Conservation (phyloP, 2,113 vertebrate species). For the Syngnathus floridae region DNA sequence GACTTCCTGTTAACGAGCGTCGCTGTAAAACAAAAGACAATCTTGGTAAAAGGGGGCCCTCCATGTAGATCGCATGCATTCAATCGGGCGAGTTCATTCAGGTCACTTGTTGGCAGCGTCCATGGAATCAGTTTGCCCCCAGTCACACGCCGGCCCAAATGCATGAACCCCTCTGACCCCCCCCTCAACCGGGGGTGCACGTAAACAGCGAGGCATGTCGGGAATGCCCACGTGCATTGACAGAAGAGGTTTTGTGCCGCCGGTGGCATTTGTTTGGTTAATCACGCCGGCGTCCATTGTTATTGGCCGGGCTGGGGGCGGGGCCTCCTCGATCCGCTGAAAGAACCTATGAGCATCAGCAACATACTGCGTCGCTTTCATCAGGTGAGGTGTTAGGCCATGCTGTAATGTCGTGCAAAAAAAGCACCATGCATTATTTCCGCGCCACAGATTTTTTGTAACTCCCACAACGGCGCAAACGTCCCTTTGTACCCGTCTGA, state of each 20-base stretch:
- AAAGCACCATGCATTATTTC: too few species aligned
- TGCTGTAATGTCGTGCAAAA: too few species aligned
- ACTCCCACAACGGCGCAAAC: too few species aligned
- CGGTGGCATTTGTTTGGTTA: constrained; percentile 61
- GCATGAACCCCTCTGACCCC: constrained; percentile 44
- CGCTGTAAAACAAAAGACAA: neutral
- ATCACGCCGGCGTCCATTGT: constrained; percentile 56
- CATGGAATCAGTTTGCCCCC: constrained; percentile 31
- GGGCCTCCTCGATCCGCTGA: constrained; percentile 40
- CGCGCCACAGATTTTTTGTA: too few species aligned
- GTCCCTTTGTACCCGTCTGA: too few species aligned
- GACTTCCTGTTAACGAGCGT: neutral
- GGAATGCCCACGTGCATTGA: constrained; percentile 61
- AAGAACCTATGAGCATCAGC: constrained; percentile 67
- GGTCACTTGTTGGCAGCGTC: constrained; percentile 23
- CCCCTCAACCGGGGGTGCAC: constrained; percentile 5
- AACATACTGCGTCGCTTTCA: constrained; percentile 57
- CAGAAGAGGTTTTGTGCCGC: constrained; percentile 59
- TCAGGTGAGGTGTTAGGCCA: constrained; percentile 25
- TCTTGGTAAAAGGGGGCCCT: neutral
- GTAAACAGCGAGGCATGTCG: constrained; percentile 58
- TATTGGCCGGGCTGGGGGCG: constrained; percentile 46
- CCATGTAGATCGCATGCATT: constrained; percentile 8
- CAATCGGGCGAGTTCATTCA: constrained; percentile 32
- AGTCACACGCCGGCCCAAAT: constrained; percentile 29